Evolutionary conservation across 2,113 vertebrate species (phyloP).

Genomic region (Lampris megalopsis): DNA sequence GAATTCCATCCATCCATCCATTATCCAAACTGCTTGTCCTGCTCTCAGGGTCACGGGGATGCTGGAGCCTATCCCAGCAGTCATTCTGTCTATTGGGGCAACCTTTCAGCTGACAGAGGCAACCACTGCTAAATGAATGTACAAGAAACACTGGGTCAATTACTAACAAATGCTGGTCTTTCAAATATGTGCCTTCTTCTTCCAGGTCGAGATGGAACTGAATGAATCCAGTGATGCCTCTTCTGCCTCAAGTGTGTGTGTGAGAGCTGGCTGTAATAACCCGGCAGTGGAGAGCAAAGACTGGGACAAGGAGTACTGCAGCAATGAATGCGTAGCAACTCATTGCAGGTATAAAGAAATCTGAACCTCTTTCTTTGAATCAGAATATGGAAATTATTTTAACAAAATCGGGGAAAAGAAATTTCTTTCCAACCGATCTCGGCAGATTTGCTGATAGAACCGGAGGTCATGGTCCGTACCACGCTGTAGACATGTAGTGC

Average conservation of each 20-base stretch:
- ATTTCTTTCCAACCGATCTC: too few relatives aligned
- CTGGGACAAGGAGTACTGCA: conserved; percentile 95
- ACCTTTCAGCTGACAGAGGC: too few relatives aligned
- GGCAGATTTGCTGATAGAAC: too few relatives aligned
- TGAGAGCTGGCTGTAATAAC: conserved; percentile 90
- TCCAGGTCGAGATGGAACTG: conserved; percentile 87
- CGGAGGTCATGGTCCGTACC: too few relatives aligned
- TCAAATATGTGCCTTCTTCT: background rate
- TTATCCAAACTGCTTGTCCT: too few relatives aligned
- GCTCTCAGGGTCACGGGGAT: too few relatives aligned
- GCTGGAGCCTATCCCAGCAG: too few relatives aligned
- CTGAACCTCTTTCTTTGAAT: background rate
- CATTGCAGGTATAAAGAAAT: conserved; percentile 87
- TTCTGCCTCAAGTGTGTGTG: conserved; percentile 81
- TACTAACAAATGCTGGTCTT: background rate
- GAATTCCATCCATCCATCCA: too few relatives aligned
- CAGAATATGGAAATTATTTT: background rate
- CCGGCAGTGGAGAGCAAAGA: conserved; percentile 87
- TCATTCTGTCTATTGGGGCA: too few relatives aligned
- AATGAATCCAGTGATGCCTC: conserved; percentile 62
- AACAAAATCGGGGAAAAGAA: background rate
- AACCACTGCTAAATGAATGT: too few relatives aligned
- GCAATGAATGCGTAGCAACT: conserved; percentile 91
- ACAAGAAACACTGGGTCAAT: too few relatives aligned
- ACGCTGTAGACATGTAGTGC: too few relatives aligned